These are phyloP conservation scores for Excalfactoria chinensis DNA, from an alignment of 2,113 vertebrate species.

Conservation along the genomic window DNA sequence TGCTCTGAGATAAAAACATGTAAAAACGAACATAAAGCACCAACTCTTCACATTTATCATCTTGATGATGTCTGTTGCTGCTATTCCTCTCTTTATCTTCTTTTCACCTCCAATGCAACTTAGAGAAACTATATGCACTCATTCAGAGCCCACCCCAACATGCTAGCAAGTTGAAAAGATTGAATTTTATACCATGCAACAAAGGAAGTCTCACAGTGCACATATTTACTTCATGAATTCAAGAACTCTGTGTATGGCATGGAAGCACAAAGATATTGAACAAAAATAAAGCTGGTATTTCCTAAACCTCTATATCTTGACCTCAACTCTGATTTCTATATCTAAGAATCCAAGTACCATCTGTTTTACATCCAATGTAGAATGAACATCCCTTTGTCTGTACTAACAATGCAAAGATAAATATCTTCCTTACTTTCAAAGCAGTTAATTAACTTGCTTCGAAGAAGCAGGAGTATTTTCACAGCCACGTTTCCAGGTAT, in stretches of 20 bases:
- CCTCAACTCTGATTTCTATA: not conserved
- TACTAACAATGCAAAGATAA: not conserved
- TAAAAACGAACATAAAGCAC: not conserved
- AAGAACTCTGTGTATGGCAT: accelerated
- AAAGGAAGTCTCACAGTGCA: not conserved
- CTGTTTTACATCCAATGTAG: not conserved
- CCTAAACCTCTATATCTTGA: not conserved
- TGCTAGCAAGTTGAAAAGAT: not conserved
- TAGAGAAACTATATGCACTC: not conserved
- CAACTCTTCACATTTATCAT: not conserved
- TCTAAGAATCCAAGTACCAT: not conserved
- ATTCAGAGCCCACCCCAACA: not conserved
- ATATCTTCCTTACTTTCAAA: not conserved
- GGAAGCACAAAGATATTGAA: not conserved
- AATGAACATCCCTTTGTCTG: not conserved
- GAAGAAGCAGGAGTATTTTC: not conserved
- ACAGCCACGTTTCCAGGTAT: not conserved
- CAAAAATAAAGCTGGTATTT: not conserved
- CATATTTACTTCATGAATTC: accelerated
- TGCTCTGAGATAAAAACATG: not conserved
- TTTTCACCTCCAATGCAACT: not conserved
- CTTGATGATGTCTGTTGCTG: not conserved
- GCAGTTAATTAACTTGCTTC: not conserved
- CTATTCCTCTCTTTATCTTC: not conserved
- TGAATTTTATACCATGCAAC: not conserved